phyloP scores from a whole-genome alignment of 2,888 invertebrate genomes.

The Mythimna lalbum region DNA sequence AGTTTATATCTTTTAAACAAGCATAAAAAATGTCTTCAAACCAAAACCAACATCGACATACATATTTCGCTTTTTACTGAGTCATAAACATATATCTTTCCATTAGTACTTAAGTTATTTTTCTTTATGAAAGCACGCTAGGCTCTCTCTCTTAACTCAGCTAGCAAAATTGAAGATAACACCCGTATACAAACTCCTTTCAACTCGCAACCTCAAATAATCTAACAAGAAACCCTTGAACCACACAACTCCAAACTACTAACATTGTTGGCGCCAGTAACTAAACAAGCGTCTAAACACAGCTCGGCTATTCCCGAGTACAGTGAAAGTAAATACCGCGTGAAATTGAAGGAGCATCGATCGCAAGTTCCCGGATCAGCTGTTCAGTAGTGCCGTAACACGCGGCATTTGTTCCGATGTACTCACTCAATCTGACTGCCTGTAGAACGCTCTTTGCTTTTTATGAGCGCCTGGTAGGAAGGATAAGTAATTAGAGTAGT shows the following conservation, averaged over 20 bases:
- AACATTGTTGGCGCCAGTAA: slow-evolving; percentile 41
- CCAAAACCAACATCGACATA: neutral
- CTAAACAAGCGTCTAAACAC: slow-evolving; percentile 52
- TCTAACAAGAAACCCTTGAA: slow-evolving; percentile 22
- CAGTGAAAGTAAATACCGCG: slow-evolving; percentile 81
- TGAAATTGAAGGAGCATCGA: slow-evolving; percentile 81
- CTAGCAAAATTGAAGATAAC: neutral
- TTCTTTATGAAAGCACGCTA: neutral
- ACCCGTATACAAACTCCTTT: slow-evolving; percentile 18
- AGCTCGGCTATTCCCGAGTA: slow-evolving; percentile 65
- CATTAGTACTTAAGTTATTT: neutral
- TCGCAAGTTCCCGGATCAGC: slow-evolving; percentile 70
- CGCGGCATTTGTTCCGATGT: slow-evolving; percentile 58
- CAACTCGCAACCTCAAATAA: slow-evolving; percentile 17
- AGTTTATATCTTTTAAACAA: too few relatives aligned
- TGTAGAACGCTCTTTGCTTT: slow-evolving; percentile 42
- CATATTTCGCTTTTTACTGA: neutral
- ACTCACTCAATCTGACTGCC: slow-evolving; percentile 64
- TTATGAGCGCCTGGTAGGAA: slow-evolving; percentile 45
- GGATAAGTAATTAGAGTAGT: slow-evolving; percentile 40
- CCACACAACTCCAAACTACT: slow-evolving; percentile 29
- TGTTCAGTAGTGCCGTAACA: slow-evolving; percentile 62
- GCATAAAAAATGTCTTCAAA: neutral
- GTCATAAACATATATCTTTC: neutral
- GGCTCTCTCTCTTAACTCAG: neutral